Base-by-base conservation (phyloP, 1,140 invertebrate species). In the Megalopta genalis region DNA sequence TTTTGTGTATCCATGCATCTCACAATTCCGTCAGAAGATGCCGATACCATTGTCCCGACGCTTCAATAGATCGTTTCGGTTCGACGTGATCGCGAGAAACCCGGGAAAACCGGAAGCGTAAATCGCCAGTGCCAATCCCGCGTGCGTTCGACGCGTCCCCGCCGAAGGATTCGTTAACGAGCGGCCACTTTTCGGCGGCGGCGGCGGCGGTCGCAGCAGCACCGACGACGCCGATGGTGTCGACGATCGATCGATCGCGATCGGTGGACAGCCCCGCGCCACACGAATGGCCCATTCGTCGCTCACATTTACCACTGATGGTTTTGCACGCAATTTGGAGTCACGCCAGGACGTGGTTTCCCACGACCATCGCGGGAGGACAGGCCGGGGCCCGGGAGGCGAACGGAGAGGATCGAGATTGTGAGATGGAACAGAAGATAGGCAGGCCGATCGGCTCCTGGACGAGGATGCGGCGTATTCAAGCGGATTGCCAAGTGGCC, bases 301-400 rank as follows among this genome's bases (percentile, higher is more conserved):
- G 64, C 76, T 85, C 83, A 66, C 84, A 86, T 86, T 85, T 86
- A 85, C 83, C 84, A 60, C 72, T 69, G 84, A 86, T 86, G 80
- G 84, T 86, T 86, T 86, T 85, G 83, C 84, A 86, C 84, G 84
- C 84, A 86, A 86, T 86, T 86, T 86, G 84, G 84, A 86, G 84
- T 85, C 63, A 80, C 62, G 84, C 84, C 84, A 86, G 83, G 64
- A 85, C 84, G 83, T 82, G 84, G 83, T 86, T 86, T 85, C 80
- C 84, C 84, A 85, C 84, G 83, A 79, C 59, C 84, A 82, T 85
- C 83, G 80, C 72, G 83, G 70, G 62, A 68, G 83, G 80, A 66
- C 77, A 77, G 74, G 73, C 73, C 69, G 60, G 62, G 42, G 60
- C 39, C 37, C 37, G 37, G 65, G 16, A 4, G 49, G 16, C 25